Percentiles rank a stretch among this genome's conserved stretches.
Conservation (phyloP, 2,797 vertebrate species). For the Xenopus petersii region DNA sequence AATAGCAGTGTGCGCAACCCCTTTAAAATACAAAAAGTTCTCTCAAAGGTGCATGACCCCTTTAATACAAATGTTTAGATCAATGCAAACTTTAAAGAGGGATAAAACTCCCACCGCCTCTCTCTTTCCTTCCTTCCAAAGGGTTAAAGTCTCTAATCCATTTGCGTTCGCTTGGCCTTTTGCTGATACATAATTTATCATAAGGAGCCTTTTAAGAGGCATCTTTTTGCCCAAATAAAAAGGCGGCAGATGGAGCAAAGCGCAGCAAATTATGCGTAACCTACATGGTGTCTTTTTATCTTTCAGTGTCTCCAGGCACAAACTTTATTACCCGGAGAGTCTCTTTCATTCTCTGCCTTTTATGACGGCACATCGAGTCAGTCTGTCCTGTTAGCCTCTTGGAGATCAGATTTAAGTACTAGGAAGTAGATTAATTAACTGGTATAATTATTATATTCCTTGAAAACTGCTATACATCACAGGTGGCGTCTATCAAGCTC, state of each 20-base stretch:
- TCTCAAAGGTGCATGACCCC: no score
- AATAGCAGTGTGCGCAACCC: no score
- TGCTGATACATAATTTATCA: background rate
- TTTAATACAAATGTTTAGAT: no score
- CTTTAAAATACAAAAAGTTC: no score
- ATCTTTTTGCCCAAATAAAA: conserved; percentile 2
- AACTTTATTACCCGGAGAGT: background rate
- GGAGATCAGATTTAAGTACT: background rate
- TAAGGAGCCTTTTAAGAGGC: background rate
- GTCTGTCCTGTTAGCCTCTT: background rate
- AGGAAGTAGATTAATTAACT: background rate
- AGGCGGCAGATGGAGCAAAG: background rate
- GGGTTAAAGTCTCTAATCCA: background rate
- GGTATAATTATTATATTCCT: no score
- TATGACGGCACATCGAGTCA: background rate
- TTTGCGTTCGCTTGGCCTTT: background rate
- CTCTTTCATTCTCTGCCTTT: background rate
- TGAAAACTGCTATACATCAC: no score
- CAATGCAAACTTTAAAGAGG: no score
- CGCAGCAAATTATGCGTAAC: background rate
- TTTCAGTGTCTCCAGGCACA: background rate
- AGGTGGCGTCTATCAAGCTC: no score
- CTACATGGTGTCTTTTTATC: background rate
- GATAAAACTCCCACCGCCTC: no score
- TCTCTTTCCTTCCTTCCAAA: background rate